A percentile compares a stretch with the other conserved stretches of the same genome.
Conservation (phyloP, 2,797 vertebrate species). For the Melopsittacus undulatus region DNA sequence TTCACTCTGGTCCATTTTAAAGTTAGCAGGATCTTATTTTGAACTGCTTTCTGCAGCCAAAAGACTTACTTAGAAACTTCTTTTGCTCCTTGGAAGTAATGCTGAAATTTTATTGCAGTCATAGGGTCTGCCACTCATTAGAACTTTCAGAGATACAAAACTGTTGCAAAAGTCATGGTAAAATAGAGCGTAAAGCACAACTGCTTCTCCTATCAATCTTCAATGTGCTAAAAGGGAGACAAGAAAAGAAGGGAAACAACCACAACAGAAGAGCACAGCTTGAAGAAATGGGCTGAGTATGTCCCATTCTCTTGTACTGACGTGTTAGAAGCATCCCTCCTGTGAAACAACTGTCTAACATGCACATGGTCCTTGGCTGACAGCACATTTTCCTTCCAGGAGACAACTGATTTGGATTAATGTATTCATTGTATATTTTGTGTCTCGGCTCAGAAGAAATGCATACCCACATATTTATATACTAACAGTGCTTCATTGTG, state of each 20-base stretch:
- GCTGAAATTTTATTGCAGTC: background rate
- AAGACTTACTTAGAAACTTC: background rate
- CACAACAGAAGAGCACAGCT: background rate
- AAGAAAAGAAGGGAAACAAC: background rate
- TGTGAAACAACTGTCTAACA: background rate
- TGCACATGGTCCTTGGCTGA: background rate
- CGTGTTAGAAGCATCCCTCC: background rate
- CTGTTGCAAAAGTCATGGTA: background rate
- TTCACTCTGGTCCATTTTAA: background rate
- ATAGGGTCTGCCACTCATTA: background rate
- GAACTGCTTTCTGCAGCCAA: background rate
- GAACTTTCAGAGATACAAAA: background rate
- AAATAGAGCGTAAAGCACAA: background rate
- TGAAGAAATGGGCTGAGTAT: background rate
- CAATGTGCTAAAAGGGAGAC: background rate
- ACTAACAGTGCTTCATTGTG: background rate
- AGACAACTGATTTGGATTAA: background rate
- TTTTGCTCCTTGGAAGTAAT: background rate
- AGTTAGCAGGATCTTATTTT: background rate
- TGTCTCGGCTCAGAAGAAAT: background rate
- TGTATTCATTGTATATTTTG: background rate
- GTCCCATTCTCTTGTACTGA: background rate
- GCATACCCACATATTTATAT: background rate
- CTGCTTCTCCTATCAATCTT: background rate
- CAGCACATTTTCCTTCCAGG: background rate